Evolutionary conservation across 2,113 vertebrate species (phyloP).

Genomic region (Menura novaehollandiae): DNA sequence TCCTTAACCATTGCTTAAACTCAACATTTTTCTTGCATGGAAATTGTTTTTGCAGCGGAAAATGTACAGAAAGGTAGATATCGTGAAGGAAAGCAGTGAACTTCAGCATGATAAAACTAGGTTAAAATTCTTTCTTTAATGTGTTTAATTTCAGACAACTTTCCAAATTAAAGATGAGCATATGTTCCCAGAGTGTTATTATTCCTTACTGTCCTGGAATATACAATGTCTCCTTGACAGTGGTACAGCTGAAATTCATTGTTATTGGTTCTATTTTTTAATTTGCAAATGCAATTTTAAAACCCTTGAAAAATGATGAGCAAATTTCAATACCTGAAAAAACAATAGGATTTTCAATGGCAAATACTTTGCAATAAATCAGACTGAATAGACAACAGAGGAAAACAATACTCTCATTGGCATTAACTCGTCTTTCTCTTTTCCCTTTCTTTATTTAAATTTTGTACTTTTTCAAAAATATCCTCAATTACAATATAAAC

Average conservation of each 20-base stretch:
- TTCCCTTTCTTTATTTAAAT: background rate
- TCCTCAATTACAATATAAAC: conserved; percentile 55
- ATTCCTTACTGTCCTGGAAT: background rate
- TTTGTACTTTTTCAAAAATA: background rate
- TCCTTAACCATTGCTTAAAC: conserved; percentile 26
- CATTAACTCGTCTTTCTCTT: background rate
- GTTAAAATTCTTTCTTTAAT: conserved; percentile 13
- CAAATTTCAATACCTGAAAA: conserved; percentile 62
- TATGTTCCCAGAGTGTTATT: background rate
- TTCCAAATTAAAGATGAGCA: conserved; percentile 37
- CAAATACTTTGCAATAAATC: conserved; percentile 65
- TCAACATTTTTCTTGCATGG: background rate
- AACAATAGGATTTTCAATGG: conserved; percentile 49
- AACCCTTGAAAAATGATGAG: conserved; percentile 51
- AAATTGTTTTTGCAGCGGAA: background rate
- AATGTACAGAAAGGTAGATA: background rate
- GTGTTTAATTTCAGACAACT: conserved; percentile 28
- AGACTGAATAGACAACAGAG: conserved; percentile 23
- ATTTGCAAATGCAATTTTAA: conserved; percentile 45
- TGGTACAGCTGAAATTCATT: background rate
- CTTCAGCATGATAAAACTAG: background rate
- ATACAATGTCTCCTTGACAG: background rate
- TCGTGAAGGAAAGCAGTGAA: background rate
- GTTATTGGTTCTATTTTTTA: conserved; percentile 23
- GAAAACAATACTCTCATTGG: conserved; percentile 13